A percentile compares a stretch with the other conserved stretches of the same genome.
These are phyloP conservation scores for Neoaliturus tenellus DNA, from an alignment of 2,888 invertebrate genomes.

Conservation along the genomic window DNA sequence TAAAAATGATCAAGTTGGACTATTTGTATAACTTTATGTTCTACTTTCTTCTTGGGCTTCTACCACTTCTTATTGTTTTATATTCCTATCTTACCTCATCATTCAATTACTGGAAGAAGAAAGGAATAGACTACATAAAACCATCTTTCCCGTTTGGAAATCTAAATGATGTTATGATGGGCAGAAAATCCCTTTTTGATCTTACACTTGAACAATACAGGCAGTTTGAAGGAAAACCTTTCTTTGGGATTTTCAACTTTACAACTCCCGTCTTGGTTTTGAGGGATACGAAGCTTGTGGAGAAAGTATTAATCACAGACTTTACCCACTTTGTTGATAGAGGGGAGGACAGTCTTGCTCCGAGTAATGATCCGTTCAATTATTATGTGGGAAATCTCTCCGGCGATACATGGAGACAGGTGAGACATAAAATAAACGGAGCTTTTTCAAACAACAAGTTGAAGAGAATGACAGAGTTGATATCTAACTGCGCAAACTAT, in stretches of 20 bases:
- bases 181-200: constrained; percentile 18
- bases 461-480: constrained; percentile 20
- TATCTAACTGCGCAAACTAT: not conserved
- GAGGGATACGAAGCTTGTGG: not conserved
- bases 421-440: constrained; percentile 29
- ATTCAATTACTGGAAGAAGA: constrained; percentile 71
- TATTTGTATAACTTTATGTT: not conserved
- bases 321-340: not conserved
- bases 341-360: not conserved
- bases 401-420: not conserved
- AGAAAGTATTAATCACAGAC: constrained; percentile 7
- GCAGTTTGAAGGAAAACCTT: constrained; percentile 4
- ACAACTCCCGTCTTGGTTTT: constrained; percentile 19
- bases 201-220: not conserved
- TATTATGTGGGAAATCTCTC: constrained; percentile 7
- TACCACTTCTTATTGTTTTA: not conserved
- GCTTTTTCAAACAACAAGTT: constrained; percentile 33
- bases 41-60: not conserved
- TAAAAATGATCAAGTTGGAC: not conserved
- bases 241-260: constrained; percentile 26
- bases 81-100: constrained; percentile 70
- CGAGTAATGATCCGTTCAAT: not conserved
- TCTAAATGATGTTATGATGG: constrained; percentile 64
- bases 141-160: constrained; percentile 72
- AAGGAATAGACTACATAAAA: constrained; percentile 70